Evolutionary conservation across 1,140 invertebrate genomes (phyloP), one percentile per base, ranked within the genome.

Genomic region (Calliphora vicina): DNA sequence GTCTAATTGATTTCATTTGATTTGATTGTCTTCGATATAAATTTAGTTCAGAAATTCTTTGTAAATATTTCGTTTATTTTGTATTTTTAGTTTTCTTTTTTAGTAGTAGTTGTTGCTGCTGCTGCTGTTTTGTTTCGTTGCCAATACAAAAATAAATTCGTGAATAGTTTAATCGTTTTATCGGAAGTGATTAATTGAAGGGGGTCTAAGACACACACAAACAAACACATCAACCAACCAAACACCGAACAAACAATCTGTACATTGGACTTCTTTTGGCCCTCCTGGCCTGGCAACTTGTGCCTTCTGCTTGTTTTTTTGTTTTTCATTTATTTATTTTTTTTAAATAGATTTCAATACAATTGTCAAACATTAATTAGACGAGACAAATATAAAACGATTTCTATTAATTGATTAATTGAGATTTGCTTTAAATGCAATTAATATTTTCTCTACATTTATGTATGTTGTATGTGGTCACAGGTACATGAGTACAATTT

Each of bases 141-240:
- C 74, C 74, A 20, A 43, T 45, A 20, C 23, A 78, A 78, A 78
- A 78, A 78, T 78, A 78, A 43, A 23, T 23, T 20, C 35, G 74
- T 78, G 74, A 78, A 78, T 78, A 42, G 35, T 2, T 78, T 45
- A 35, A 35, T 78, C 74, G 35, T 78, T 43, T 43, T 78, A 78
- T 78, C 74, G 74, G 74, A 78, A 78, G 74, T 78, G 74, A 78
- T 78, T 78, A 78, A 78, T 78, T 78, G 74, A 78, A 78, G 74
- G 74, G 74, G 74, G 74, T 78, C 74, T 78, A 78, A 35, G 35
- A 35, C 35, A 35, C 10, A 35, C 10, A 35, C 35, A 35, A 35
- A 35, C 35, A 35, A 35, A 35, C 6, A 35, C 35, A 35, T n/a
- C n/a, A n/a, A n/a, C n/a, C n/a, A n/a, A n/a, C n/a, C n/a, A n/a